Conservation (phyloP, 2,113 vertebrate species). For the Isurus oxyrinchus region DNA sequence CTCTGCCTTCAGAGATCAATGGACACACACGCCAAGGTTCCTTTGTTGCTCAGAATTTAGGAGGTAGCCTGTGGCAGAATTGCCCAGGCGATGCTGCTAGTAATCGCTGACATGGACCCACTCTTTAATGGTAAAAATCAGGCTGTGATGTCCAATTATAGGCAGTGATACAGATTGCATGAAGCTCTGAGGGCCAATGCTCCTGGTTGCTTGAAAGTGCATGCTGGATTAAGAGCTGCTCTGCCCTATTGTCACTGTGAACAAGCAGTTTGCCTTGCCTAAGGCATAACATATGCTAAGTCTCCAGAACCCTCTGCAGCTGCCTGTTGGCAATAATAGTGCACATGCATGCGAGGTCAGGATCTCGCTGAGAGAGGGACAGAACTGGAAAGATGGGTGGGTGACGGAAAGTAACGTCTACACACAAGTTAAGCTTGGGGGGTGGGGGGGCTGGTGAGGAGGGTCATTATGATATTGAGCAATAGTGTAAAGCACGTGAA, state of each 20-base stretch:
- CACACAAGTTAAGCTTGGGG: background rate
- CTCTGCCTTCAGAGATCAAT: too few relatives aligned
- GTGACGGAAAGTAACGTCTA: background rate
- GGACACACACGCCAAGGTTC: too few relatives aligned
- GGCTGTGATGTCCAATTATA: background rate
- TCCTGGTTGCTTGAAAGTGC: background rate
- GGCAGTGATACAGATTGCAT: background rate
- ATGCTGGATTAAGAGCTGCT: background rate
- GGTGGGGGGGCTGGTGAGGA: too few relatives aligned
- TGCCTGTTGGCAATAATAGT: background rate
- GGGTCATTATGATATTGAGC: background rate
- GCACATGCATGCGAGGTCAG: background rate
- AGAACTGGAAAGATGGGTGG: background rate
- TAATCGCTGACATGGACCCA: background rate
- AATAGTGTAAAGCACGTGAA: background rate
- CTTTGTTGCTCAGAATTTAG: background rate
- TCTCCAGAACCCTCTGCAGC: background rate
- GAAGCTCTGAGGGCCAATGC: background rate
- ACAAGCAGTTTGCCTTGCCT: background rate
- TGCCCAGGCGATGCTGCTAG: background rate
- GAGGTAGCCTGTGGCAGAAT: background rate
- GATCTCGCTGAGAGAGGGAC: background rate
- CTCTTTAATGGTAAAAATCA: background rate
- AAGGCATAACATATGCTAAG: background rate
- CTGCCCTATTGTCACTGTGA: background rate